Conservation (phyloP, 2,888 invertebrate species). For the Operophtera brumata region DNA sequence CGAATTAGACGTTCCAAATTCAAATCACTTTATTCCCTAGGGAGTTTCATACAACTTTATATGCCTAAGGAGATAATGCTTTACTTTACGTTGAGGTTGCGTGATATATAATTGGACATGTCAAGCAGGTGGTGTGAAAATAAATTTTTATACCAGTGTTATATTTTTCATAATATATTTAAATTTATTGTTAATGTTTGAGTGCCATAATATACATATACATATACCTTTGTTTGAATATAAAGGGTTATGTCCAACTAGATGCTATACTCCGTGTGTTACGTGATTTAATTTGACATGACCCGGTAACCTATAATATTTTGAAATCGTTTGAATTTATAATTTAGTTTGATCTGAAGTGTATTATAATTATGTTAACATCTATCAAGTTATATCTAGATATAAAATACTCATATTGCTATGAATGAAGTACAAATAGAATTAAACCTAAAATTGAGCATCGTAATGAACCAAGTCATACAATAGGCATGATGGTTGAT, state of each 20-base stretch:
- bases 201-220: slow-evolving; percentile 23
- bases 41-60: too few relatives aligned
- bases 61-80: too few relatives aligned
- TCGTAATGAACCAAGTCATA: background rate
- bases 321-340: background rate
- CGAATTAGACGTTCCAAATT: too few relatives aligned
- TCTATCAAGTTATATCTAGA: slow-evolving; percentile 14
- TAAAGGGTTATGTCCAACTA: background rate
- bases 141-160: background rate
- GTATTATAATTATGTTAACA: slow-evolving; percentile 1
- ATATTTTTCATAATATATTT: background rate
- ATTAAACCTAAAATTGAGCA: slow-evolving; percentile 18
- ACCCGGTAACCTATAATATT: background rate
- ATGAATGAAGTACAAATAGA: slow-evolving; percentile 32
- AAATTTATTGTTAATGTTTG: slow-evolving; percentile 6
- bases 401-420: slow-evolving; percentile 32
- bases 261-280: background rate
- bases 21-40: too few relatives aligned
- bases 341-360: slow-evolving; percentile 22
- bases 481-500: too few relatives aligned
- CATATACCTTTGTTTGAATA: background rate
- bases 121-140: too few relatives aligned
- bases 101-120: too few relatives aligned
- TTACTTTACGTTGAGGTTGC: too few relatives aligned
- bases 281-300: background rate